Evolutionary conservation across 2,113 vertebrate species (phyloP), one percentile per base, ranked within the genome.

Genomic region (Circaetus gallicus): DNA sequence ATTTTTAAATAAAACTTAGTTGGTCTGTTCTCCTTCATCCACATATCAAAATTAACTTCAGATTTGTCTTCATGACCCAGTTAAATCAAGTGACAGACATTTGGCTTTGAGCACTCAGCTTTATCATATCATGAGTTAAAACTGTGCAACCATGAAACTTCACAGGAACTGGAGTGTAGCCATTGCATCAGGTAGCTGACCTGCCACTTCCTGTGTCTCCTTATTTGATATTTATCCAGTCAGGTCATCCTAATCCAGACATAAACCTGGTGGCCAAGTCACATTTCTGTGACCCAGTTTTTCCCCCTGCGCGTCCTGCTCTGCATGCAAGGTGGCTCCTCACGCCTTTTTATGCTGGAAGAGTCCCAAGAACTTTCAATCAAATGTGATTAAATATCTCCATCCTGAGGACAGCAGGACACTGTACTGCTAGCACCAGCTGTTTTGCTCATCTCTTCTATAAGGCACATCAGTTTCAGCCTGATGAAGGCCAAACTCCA

Each of bases 81-180:
- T 69, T 50, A 80, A 79, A 13, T 52, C 34, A 74, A 69, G 7
- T 16, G 11, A 69, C 25, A 18, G 29, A 38, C 3, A 20, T 32
- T 56, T 32, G 10, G 25, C 24, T 90, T 50, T 31, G 10, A 43
- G 29, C 12, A 32, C 10, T 56, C 49, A 32, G 6, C 18, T 69
- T 69, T 58, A 7, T 22, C 19, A 24, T 10, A 43, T 21, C 26
- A 38, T 3, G 7, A 52, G 19, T 58, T 70, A 58, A 42, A 63
- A 59, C 26, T 28, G 22, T 20, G 9, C 49, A 79, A n/a, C 7
- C 38, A 47, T 6, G 7, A 62, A 49, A 13, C 25, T 16, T 55
- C 26, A 25, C 19, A 3, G 29, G 13, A 71, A 17, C 29, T 6
- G 3, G 22, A 66, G 5, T 0, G 4, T 18, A 66, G 9, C 8